A percentile compares a stretch with the other conserved stretches of the same genome.
Conservation (phyloP, 2,113 vertebrate species). For the Indicator indicator region DNA sequence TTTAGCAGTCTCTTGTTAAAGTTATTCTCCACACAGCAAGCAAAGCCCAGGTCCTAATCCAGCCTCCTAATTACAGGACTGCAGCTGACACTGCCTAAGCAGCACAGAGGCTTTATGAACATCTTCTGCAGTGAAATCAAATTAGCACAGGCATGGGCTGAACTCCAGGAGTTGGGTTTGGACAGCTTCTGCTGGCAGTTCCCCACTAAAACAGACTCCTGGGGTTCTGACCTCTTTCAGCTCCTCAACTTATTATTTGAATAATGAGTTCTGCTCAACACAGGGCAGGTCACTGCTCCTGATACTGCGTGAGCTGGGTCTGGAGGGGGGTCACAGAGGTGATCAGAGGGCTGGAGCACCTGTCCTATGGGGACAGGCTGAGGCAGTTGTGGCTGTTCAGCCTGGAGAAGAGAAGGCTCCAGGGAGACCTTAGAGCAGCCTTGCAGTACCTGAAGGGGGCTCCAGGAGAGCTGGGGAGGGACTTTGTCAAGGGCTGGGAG, state of each 20-base stretch:
- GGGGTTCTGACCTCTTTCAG: background rate
- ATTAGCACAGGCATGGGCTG: background rate
- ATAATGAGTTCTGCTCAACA: background rate
- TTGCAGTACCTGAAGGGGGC: no score
- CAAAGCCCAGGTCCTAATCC: background rate
- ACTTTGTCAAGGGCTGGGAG: no score
- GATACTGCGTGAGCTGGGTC: background rate
- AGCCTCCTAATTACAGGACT: background rate
- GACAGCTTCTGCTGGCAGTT: background rate
- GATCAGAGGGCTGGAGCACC: no score
- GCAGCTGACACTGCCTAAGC: background rate
- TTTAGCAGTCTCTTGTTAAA: background rate
- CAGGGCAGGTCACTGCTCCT: background rate
- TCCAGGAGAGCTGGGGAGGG: no score
- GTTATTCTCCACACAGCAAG: background rate
- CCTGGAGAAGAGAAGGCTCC: no score
- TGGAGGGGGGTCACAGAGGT: no score
- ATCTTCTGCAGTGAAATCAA: background rate
- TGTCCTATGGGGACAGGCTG: no score
- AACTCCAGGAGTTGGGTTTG: background rate
- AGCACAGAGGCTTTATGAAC: background rate
- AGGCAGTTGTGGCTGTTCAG: no score
- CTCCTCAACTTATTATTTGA: background rate
- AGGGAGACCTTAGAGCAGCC: no score
- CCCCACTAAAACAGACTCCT: background rate